Base-by-base conservation (phyloP, 2,113 vertebrate genomes). In the Anoplopoma fimbria region DNA sequence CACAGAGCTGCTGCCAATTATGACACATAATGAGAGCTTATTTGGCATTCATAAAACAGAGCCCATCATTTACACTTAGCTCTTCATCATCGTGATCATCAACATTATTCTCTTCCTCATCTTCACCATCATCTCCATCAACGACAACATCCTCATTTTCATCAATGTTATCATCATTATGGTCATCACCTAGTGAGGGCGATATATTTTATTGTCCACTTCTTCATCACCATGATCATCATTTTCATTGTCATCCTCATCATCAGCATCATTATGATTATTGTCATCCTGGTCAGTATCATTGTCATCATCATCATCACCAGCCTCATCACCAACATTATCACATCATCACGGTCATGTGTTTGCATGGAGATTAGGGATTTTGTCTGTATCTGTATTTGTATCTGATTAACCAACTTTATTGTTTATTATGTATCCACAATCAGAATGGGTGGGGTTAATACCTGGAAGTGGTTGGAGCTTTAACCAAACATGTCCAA, bases 1-100 rank as follows among this genome's bases (percentile, higher is more conserved):
- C 57, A 89, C 77, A 78, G 51, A 82, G 81, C 86, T 67, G 73
- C 78, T 84, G 87, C 84, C 82, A 89, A 90, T 92, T 91, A 90
- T 84, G 85, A 88, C 85, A 88, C 72, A 82, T 90, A 87, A 90
- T 74, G 77, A 91, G 80, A 82, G 51, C 75, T 81, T 25, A 63
- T 87, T 89, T 63, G 47, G 74, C 27, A 77, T 72, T 87, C 75
- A 77, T 33, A 69, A n/a, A 82, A 64, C 27, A 64, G 31, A 47
- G 53, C 60, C 25, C 69, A 63, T 34, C 62, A 42, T 63, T 75
- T 17, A 55, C 42, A 33, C 55, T 25, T 0, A 65, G 10, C 10
- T 21, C 57, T 40, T 80, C 64, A 42, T 79, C 73, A 25, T 34
- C 69, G 58, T 12, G 15, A 49, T 33, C 23, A 27, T 17, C 2